Conservation (phyloP, 2,113 vertebrate species). For the Lanius ludovicianus region DNA sequence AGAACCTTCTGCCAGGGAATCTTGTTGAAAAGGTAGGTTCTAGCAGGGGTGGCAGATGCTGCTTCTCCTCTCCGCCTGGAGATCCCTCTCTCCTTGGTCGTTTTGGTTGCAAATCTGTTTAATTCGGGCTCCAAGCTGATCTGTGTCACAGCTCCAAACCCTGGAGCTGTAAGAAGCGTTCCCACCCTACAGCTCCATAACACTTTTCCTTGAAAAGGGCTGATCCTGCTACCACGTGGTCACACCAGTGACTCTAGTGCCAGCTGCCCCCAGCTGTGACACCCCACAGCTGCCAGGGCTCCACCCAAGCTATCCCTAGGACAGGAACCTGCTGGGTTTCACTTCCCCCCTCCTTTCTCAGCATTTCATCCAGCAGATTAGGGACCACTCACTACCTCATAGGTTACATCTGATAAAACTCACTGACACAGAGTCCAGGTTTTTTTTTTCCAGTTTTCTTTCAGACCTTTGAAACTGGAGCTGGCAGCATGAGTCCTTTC, state of each 20-base stretch:
- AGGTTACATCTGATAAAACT: background rate
- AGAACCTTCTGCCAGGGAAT: slow-evolving; percentile 90
- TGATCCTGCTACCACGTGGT: fast-evolving
- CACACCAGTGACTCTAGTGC: too few relatives aligned
- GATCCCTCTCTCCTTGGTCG: background rate
- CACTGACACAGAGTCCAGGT: fast-evolving
- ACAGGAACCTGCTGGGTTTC: background rate
- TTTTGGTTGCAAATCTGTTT: background rate
- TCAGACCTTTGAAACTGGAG: background rate
- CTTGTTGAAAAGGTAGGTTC: slow-evolving; percentile 86
- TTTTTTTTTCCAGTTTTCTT: background rate
- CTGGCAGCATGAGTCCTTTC: background rate
- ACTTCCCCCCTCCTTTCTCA: background rate
- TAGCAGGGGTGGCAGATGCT: fast-evolving
- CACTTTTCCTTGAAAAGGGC: background rate
- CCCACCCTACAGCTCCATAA: fast-evolving
- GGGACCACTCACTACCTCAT: fast-evolving
- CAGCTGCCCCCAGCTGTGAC: background rate
- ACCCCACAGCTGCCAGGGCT: background rate
- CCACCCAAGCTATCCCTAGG: background rate
- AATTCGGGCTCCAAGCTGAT: background rate
- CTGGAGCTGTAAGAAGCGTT: fast-evolving
- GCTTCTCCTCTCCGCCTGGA: background rate
- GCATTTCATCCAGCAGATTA: background rate
- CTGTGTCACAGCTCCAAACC: background rate